phyloP scores from a whole-genome alignment of 2,888 invertebrate genomes.

The Nezara viridula region DNA sequence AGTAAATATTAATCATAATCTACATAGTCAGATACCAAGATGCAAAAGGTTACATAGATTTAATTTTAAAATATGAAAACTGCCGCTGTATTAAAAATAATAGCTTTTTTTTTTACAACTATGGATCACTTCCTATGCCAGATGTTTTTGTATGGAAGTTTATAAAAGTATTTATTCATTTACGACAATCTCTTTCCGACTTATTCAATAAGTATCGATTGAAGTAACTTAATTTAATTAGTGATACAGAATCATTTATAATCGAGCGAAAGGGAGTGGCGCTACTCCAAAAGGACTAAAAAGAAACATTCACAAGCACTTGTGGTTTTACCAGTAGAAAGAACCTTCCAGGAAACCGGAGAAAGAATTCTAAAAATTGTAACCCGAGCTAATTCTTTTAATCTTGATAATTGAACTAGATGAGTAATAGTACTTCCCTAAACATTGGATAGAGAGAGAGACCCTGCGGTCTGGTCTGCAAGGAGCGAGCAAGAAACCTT shows the following conservation, averaged over 20 bases:
- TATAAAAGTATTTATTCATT: too few relatives aligned
- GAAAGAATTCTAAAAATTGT: slow-evolving; percentile 2
- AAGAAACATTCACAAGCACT: not conserved
- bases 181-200: too few relatives aligned
- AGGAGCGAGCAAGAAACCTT: not conserved
- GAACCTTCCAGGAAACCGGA: not conserved
- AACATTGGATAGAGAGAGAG: not conserved
- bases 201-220: too few relatives aligned
- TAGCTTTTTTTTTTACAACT: too few relatives aligned
- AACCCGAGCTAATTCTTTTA: not conserved
- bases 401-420: not conserved
- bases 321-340: slow-evolving; percentile 4
- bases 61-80: too few relatives aligned
- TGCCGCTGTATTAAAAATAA: too few relatives aligned
- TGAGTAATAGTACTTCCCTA: slow-evolving; percentile 4
- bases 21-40: too few relatives aligned
- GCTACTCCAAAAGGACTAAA: not conserved
- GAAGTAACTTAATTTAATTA: not conserved
- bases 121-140: too few relatives aligned
- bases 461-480: not conserved
- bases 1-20: too few relatives aligned
- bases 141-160: too few relatives aligned
- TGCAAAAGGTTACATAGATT: too few relatives aligned
- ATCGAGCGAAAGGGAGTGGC: not conserved
- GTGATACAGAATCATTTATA: not conserved